Percentiles rank a stretch among this genome's conserved stretches.
Evolutionary conservation across 2,113 vertebrate genomes (phyloP).

Genomic region (Oncorhynchus tshawytscha): DNA sequence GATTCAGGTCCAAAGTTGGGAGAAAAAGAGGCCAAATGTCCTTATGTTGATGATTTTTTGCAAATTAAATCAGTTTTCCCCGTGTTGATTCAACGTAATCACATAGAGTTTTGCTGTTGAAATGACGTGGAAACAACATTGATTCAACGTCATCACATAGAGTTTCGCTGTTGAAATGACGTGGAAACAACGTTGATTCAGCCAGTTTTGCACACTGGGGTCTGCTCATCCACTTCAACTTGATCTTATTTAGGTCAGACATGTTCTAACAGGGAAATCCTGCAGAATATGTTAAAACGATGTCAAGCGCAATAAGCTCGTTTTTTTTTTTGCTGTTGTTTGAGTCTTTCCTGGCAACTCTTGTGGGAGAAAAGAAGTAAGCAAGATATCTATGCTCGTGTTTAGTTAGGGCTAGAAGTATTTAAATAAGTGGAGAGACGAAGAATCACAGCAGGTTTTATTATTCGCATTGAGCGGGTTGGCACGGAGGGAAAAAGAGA

Average conservation of each 20-base stretch:
- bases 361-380: not conserved
- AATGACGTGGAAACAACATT: too few species aligned
- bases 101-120: too few species aligned
- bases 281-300: slow-evolving; percentile 45
- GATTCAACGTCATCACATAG: too few species aligned
- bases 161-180: too few species aligned
- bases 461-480: slow-evolving; percentile 35
- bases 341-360: too few species aligned
- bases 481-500: slow-evolving; percentile 37
- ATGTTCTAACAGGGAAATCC: slow-evolving; percentile 35
- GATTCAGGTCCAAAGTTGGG: too few species aligned
- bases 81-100: too few species aligned
- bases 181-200: too few species aligned
- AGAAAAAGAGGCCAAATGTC: too few species aligned
- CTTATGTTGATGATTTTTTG: too few species aligned
- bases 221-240: slow-evolving; percentile 32
- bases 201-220: slow-evolving; percentile 50
- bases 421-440: not conserved
- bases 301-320: slow-evolving; percentile 25
- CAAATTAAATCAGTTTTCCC: too few species aligned
- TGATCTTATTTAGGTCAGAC: slow-evolving; percentile 56
- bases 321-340: too few species aligned
- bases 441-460: slow-evolving; percentile 33
- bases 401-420: slow-evolving; percentile 37
- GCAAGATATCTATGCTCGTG: slow-evolving; percentile 5